phyloP scores from a whole-genome alignment of 1,140 invertebrate genomes.

The Anadara kagoshimensis region DNA sequence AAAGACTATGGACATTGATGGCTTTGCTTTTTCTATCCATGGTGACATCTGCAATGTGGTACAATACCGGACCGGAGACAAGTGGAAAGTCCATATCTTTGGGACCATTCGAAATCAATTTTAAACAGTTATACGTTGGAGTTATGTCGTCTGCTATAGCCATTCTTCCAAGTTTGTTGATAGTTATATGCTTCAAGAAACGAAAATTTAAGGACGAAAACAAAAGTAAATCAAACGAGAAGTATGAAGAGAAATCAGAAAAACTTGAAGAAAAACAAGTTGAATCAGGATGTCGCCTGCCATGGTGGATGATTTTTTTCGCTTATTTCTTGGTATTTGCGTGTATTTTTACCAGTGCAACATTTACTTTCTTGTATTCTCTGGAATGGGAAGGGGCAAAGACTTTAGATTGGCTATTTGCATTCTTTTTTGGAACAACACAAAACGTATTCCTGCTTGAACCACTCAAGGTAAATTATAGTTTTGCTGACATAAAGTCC shows the following conservation, averaged over 20 bases:
- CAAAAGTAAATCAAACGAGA: not conserved
- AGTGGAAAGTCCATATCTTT: not conserved
- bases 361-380: constrained; percentile 30
- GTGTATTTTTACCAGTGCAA: constrained; percentile 9
- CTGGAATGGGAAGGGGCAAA: constrained; percentile 23
- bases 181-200: constrained; percentile 10
- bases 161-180: constrained; percentile 1
- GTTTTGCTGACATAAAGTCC: too few relatives aligned
- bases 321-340: constrained; percentile 21
- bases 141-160: constrained; percentile 3
- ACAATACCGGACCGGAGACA: constrained; percentile 44
- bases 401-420: constrained; percentile 27
- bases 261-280: too few relatives aligned
- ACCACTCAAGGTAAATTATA: constrained; percentile 37
- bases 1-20: constrained; percentile 54
- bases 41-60: constrained; percentile 65
- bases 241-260: too few relatives aligned
- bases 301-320: constrained; percentile 34
- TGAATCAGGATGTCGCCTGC: not conserved
- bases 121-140: constrained; percentile 17
- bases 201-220: constrained; percentile 23
- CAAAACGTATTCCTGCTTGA: constrained; percentile 23
- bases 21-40: constrained; percentile 58
- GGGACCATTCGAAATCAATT: constrained; percentile 6
- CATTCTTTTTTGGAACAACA: constrained; percentile 26